A percentile compares a stretch with the other conserved stretches of the same genome.
These are phyloP conservation scores for Drosophila pseudotalamancana DNA, from an alignment of 2,888 invertebrate genomes.

Conservation along the genomic window DNA sequence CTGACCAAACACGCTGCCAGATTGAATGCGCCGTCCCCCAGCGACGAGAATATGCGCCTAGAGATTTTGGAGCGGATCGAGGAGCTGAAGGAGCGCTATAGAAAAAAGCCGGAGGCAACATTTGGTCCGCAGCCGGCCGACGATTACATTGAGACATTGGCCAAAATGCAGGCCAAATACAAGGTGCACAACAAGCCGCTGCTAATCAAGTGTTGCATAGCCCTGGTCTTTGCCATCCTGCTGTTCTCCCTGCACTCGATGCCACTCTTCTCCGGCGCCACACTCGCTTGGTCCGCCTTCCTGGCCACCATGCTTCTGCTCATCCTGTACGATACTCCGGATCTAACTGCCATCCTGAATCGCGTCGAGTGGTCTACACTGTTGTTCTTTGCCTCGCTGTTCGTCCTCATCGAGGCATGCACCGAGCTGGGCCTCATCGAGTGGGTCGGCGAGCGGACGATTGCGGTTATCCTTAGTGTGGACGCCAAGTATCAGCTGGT, in stretches of 20 bases:
- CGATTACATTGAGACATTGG: slow-evolving; percentile 87
- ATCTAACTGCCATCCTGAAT: slow-evolving; percentile 91
- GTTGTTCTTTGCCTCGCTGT: slow-evolving; percentile 94
- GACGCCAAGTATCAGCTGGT: slow-evolving; percentile 87
- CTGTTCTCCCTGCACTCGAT: slow-evolving; percentile 93
- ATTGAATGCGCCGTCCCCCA: slow-evolving; percentile 90
- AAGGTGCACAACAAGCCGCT: slow-evolving; percentile 90
- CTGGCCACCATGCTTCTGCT: slow-evolving; percentile 92
- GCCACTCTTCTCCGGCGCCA: slow-evolving; percentile 88
- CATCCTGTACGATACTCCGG: slow-evolving; percentile 90
- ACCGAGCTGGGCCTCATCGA: slow-evolving; percentile 91
- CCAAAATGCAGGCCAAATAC: slow-evolving; percentile 88
- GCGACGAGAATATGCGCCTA: slow-evolving; percentile 91
- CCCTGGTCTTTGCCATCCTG: slow-evolving; percentile 89
- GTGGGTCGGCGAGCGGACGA: slow-evolving; percentile 90
- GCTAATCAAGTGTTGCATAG: slow-evolving; percentile 89
- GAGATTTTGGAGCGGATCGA: slow-evolving; percentile 90
- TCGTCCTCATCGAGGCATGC: slow-evolving; percentile 95
- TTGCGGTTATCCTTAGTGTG: slow-evolving; percentile 87
- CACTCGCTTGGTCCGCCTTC: slow-evolving; percentile 93
- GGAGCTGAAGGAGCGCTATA: slow-evolving; percentile 87
- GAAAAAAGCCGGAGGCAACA: slow-evolving; percentile 80
- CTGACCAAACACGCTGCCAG: slow-evolving; percentile 89
- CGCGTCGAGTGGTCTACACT: slow-evolving; percentile 96
- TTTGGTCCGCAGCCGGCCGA: slow-evolving; percentile 82